Evolutionary conservation across 2,888 invertebrate species (phyloP).

Genomic region (Villa cingulata): DNA sequence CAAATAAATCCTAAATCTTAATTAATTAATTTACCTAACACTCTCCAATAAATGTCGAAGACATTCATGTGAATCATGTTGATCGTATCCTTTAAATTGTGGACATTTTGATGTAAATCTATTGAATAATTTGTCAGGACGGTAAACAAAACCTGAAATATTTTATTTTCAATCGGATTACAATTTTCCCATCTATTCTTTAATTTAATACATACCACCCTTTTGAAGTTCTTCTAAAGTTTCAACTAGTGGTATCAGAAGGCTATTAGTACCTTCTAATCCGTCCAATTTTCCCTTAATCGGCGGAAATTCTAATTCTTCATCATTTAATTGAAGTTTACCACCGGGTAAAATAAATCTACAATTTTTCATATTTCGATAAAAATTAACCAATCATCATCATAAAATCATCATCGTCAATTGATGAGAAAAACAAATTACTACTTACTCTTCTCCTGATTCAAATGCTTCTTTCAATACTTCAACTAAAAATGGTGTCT

Average conservation of each 20-base stretch:
- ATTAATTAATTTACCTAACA: conserved; percentile 49
- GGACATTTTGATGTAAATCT: conserved; percentile 54
- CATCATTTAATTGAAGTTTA: conserved; percentile 40
- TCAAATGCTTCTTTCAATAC: conserved; percentile 55
- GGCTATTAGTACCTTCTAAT: conserved; percentile 53
- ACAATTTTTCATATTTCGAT: conserved; percentile 2
- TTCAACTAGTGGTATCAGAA: conserved; percentile 42
- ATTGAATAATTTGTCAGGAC: conserved; percentile 49
- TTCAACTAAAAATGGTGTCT: conserved; percentile 63
- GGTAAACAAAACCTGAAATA: conserved; percentile 45
- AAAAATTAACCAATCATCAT: neutral
- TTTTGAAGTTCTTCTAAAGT: conserved; percentile 56
- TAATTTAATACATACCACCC: conserved; percentile 20
- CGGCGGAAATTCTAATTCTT: conserved; percentile 44
- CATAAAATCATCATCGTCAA: neutral
- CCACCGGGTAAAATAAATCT: conserved; percentile 59
- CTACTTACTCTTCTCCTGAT: conserved; percentile 46
- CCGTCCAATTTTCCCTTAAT: conserved; percentile 53
- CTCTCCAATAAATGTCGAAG: conserved; percentile 80
- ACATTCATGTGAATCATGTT: conserved; percentile 94
- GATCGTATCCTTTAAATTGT: conserved; percentile 85
- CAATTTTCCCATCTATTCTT: conserved; percentile 7
- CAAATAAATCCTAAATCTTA: no score
- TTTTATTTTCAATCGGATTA: conserved; percentile 10
- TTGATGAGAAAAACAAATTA: no score